Percentiles rank a stretch among this genome's conserved stretches.
Evolutionary conservation across 2,888 invertebrate genomes (phyloP).

Genomic region (Meloe dianella): DNA sequence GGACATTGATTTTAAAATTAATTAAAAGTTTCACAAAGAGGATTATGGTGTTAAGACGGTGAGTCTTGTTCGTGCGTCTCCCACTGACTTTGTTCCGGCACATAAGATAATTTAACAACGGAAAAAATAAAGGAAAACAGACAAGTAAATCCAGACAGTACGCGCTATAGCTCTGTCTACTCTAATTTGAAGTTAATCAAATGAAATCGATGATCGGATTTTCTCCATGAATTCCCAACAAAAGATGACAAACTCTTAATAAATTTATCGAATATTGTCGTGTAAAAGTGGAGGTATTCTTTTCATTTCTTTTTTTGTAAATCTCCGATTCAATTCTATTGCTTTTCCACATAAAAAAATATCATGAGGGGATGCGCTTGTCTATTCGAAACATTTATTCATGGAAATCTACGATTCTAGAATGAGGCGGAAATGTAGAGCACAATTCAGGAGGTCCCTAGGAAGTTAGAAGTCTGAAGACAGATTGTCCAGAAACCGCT

Average conservation of each 20-base stretch:
- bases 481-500: conserved; percentile 46
- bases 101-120: conserved; percentile 36
- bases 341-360: conserved; percentile 21
- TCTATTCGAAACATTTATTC: conserved; percentile 25
- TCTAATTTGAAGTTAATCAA: conserved; percentile 22
- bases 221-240: conserved; percentile 6
- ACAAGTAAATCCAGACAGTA: conserved; percentile 1
- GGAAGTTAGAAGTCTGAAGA: conserved; percentile 33
- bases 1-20: conserved; percentile 45
- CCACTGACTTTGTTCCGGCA: conserved; percentile 35
- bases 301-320: conserved; percentile 6
- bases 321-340: conserved; percentile 41
- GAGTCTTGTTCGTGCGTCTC: conserved; percentile 25
- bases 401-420: conserved; percentile 27
- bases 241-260: neutral
- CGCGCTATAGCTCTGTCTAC: neutral
- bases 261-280: neutral
- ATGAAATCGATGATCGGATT: conserved; percentile 11
- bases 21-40: conserved; percentile 47
- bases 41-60: conserved; percentile 39
- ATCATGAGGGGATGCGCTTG: neutral
- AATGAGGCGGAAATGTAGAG: conserved; percentile 38
- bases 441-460: conserved; percentile 39
- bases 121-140: conserved; percentile 24
- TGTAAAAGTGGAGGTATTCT: no score